Base-by-base conservation (phyloP, 2,113 vertebrate species). In the Engraulis encrasicolus region DNA sequence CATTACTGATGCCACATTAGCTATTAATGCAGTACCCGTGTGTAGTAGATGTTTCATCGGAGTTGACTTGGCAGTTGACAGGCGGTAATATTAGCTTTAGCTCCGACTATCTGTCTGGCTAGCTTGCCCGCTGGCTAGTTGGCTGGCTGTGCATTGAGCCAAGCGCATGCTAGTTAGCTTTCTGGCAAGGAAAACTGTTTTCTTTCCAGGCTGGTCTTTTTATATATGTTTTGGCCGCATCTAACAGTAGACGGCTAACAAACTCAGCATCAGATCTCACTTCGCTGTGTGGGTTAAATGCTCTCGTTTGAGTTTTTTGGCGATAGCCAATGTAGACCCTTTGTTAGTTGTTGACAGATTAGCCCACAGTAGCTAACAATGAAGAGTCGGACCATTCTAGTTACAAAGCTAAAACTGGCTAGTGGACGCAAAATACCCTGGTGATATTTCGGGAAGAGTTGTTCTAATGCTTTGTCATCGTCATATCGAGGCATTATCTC, bases 61-160 rank as follows among this genome's bases (percentile, higher is more conserved):
- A 34, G 12, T 82, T 81, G 31, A 34, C 31, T 40, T 52, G 85
- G 49, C 49, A 86, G 52, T 48, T 78, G 82, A 81, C 74, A 81
- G 34, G n/a, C n/a, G n/a, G 40, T 66, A 17, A 31, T 11, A 15
- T 31, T 31, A 27, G 61, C 31, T 82, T 50, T 12, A 45, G 45
- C 83, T 66, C 31, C 74, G 0, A 38, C 86, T 92, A 92, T 87
- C 90, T 85, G 2, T 45, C 58, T 74, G 5, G 9, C 19, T 61
- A 89, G 85, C 81, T 50, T n/a, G 71, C 11, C 37, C 52, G 20
- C 31, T 71, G 0, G 49, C 85, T 92, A 93, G 88, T 90, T 85
- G 2, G 61, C 58, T 74, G 5, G 9, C 19, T 61, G 4, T 18
- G 14, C n/a, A 58, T n/a, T 20, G n/a, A 40, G 27, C 23, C 82